These are phyloP conservation scores for Scortum barcoo DNA, from an alignment of 2,113 vertebrate species.

Conservation along the genomic window DNA sequence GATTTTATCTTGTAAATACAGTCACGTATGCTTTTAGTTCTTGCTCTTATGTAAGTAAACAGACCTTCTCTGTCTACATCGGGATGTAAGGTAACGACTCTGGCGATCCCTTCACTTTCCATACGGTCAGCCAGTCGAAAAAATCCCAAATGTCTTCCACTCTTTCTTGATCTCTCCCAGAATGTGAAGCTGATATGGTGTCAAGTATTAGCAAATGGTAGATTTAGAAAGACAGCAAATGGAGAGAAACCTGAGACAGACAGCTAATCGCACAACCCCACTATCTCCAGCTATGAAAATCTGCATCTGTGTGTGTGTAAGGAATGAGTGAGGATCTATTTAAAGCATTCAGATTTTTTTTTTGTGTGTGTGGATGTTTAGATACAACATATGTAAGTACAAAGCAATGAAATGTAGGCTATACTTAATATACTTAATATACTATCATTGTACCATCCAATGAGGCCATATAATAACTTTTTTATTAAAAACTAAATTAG, in stretches of 20 bases:
- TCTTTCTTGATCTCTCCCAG: slow-evolving; percentile 44
- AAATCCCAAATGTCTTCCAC: slow-evolving; percentile 1
- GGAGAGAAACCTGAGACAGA: slow-evolving; percentile 71
- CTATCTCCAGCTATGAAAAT: slow-evolving; percentile 42
- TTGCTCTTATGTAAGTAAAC: neutral
- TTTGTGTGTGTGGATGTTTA: neutral
- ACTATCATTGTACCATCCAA: neutral
- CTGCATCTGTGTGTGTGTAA: slow-evolving; percentile 21
- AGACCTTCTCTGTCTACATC: too few species aligned
- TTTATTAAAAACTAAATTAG: too few species aligned
- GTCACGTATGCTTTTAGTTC: neutral
- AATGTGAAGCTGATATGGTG: slow-evolving; percentile 68
- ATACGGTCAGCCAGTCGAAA: too few species aligned
- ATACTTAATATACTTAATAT: neutral
- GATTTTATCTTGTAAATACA: neutral
- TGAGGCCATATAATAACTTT: neutral
- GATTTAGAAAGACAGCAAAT: slow-evolving; percentile 76
- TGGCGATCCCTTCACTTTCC: too few species aligned
- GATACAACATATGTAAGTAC: neutral
- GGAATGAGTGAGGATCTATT: slow-evolving; percentile 26
- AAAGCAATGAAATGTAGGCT: neutral
- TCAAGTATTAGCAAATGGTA: slow-evolving; percentile 74
- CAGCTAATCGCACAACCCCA: slow-evolving; percentile 56
- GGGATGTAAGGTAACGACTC: too few species aligned
- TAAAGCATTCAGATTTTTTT: slow-evolving; percentile 7